Base-by-base conservation (phyloP, 2,797 vertebrate genomes). In the Distichodus sexfasciatus region DNA sequence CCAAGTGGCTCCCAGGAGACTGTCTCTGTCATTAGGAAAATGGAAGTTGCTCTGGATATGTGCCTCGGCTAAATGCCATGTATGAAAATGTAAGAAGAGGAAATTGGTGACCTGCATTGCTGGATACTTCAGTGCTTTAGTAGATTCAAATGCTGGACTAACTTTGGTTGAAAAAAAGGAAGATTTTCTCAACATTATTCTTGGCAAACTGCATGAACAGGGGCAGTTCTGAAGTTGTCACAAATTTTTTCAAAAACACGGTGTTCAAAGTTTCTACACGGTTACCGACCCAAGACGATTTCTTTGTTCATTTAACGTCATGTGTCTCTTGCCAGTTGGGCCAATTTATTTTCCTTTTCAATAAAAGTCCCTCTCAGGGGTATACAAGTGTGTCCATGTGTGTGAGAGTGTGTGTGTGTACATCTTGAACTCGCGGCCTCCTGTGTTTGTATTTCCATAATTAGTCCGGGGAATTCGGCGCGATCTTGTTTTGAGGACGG, bases 381-480 rank as follows among this genome's bases (percentile, higher is more conserved):
- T 36, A 17, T 36, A 23, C 21, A 26, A 66, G 6, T 33, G 55
- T 51, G 26, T 63, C 15, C 29, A 21, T 46, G 38, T 50, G 38
- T 44, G 67, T 53, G 17, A 54, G 57, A 48, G 66, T 54, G 35
- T 60, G 51, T 75, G 46, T 26, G 36, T 50, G 51, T 48, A 17
- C 48, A 12, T 67, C 78, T 75, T 76, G 84, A 86, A 87, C 84
- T 83, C 84, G 83, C 82, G 84, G 81, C 85, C 85, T 88, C 90
- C 89, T 90, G 90, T 86, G 87, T 85, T 83, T 86, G 88, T 87
- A 86, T 89, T 88, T 91, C 85, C 85, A 87, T 92, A 92, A 93
- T 92, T 92, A 92, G 90, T 87, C 89, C 83, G 79, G 91, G 89
- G 91, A 91, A 91, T 91, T 91, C 89, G 84, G 85, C 75, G 77